Evolutionary conservation across 2,888 invertebrate genomes (phyloP).

Genomic region (Drosophila tanythrix): DNA sequence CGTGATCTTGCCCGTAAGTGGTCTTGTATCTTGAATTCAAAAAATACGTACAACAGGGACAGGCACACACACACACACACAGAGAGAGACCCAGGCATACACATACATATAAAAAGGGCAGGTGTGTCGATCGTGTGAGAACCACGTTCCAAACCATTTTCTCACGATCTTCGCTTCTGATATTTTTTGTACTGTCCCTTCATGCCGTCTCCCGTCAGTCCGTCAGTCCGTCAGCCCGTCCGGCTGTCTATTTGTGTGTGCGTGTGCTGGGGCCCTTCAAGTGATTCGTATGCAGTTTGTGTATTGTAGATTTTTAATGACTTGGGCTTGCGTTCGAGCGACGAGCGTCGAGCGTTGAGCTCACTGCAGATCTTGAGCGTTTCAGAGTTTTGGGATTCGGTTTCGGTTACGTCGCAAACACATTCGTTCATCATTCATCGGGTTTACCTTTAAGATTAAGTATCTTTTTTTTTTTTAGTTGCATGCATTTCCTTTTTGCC

Average conservation of each 20-base stretch:
- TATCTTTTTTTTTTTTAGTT: constrained; percentile 62
- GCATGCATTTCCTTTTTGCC: constrained; percentile 65
- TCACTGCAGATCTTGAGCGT: constrained; percentile 47
- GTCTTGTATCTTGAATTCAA: constrained; percentile 83
- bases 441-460: constrained; percentile 79
- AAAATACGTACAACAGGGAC: constrained; percentile 63
- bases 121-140: constrained; percentile 86
- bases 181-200: constrained; percentile 67
- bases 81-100: constrained; percentile 14
- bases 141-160: constrained; percentile 86
- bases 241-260: constrained; percentile 33
- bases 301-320: constrained; percentile 78
- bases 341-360: constrained; percentile 23
- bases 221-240: constrained; percentile 16
- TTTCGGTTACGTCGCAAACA: constrained; percentile 70
- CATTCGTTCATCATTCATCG: constrained; percentile 78
- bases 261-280: constrained; percentile 64
- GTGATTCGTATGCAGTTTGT: constrained; percentile 80
- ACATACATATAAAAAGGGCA: constrained; percentile 83
- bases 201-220: constrained; percentile 15
- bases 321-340: constrained; percentile 76
- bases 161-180: constrained; percentile 85
- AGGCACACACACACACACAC: constrained; percentile 36
- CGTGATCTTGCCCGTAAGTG: constrained; percentile 85
- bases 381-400: constrained; percentile 53